Evolutionary conservation across 2,888 invertebrate genomes (phyloP), one percentile per base, ranked within the genome.

Genomic region (Nezara viridula): DNA sequence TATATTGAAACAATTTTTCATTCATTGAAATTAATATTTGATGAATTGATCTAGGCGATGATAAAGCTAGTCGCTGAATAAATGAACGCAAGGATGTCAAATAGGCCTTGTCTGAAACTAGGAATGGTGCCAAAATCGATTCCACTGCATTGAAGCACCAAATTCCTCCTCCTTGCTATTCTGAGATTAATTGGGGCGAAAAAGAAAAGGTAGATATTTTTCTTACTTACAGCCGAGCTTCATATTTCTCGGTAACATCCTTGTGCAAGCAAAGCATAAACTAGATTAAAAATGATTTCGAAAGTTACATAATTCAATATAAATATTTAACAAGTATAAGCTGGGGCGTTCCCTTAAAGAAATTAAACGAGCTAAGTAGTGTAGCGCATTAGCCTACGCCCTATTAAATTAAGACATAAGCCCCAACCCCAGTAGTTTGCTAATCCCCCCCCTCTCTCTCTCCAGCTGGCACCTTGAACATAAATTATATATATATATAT

Each of bases 121-220:
- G 60, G 60, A 60, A 60, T 60, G 60, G n/a, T 60, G 60, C 60
- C 60, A 60, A 60, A 60, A 60, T 60, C 60, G 60, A 60, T 60
- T 60, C 60, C 60, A 27, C 60, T 27, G 60, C 60, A 60, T 60
- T 60, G 60, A 60, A 60, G 60, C 27, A 60, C 60, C 60, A 27
- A 27, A 60, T 60, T 60, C 27, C 27, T 60, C 27, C 27, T 27
- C 2, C 10, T n/a, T 21, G 12, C n/a, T n/a, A 2, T 27, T 10
- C 27, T 27, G 12, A 60, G 55, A 55, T 10, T 55, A 55, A 9
- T n/a, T 9, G 24, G 10, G 27, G 27, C 60, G 12, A 60, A 60
- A 60, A 60, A 60, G 27, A 12, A 14, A 19, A 60, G 60, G 27
- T 27, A 19, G n/a, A 55, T n/a, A n/a, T 60, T 14, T 27, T 27